These are phyloP conservation scores for Drosophila sturtevanti DNA, from an alignment of 1,140 invertebrate genomes.

Conservation along the genomic window DNA sequence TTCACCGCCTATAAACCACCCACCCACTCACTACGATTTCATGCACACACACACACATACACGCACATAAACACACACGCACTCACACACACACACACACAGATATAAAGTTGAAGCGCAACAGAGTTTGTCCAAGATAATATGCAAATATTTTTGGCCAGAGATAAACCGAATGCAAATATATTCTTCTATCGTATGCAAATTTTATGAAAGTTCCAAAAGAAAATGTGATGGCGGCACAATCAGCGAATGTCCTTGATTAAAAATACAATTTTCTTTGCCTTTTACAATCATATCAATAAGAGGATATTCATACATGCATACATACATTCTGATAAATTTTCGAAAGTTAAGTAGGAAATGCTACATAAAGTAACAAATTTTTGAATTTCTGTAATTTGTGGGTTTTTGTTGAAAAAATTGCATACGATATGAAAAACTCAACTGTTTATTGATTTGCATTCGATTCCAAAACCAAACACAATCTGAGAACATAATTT, in stretches of 20 bases:
- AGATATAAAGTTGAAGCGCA: background rate
- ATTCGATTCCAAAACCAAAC: no score
- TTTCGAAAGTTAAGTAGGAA: background rate
- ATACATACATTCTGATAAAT: background rate
- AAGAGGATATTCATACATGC: background rate
- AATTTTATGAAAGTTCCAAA: background rate
- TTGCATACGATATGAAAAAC: no score
- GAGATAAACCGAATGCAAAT: slow-evolving; percentile 6
- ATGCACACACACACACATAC: background rate
- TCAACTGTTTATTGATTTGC: no score
- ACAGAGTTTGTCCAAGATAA: slow-evolving; percentile 1
- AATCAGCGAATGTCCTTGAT: background rate
- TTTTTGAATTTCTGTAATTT: no score
- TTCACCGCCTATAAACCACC: slow-evolving; percentile 15
- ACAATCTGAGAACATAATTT: no score
- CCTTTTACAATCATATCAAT: background rate
- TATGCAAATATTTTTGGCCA: background rate
- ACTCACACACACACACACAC: background rate
- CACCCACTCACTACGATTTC: background rate
- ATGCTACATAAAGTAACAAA: background rate
- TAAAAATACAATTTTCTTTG: background rate
- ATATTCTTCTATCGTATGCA: background rate
- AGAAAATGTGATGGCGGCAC: background rate
- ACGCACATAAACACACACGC: background rate
- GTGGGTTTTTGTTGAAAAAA: no score